These are phyloP conservation scores for Lanius ludovicianus DNA, from an alignment of 2,113 vertebrate genomes.

Conservation along the genomic window DNA sequence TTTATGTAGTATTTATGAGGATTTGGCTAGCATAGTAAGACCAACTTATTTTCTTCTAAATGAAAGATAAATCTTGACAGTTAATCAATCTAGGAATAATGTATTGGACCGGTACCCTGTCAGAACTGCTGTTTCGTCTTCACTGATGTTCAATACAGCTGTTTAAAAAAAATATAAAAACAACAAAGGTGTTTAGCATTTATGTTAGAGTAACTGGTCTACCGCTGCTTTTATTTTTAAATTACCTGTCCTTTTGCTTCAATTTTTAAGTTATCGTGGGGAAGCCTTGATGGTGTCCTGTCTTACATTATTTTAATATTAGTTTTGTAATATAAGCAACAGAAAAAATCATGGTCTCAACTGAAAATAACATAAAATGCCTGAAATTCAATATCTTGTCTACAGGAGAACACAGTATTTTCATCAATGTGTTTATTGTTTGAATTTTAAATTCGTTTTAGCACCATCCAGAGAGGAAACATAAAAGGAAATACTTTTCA, in stretches of 20 bases:
- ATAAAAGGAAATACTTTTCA: background rate
- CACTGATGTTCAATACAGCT: background rate
- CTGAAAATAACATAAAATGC: background rate
- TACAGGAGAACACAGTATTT: background rate
- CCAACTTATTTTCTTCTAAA: background rate
- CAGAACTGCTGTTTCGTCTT: background rate
- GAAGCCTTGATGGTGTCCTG: background rate
- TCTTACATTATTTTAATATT: background rate
- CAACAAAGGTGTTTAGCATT: background rate
- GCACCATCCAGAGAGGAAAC: background rate
- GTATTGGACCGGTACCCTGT: background rate
- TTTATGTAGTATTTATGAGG: background rate
- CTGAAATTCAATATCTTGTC: background rate
- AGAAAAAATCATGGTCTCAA: background rate
- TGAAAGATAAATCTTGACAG: background rate
- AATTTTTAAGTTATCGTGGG: background rate
- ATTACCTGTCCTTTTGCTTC: background rate
- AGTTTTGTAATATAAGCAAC: background rate
- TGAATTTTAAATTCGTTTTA: background rate
- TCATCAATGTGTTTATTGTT: background rate
- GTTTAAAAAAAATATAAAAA: background rate
- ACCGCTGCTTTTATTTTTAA: background rate
- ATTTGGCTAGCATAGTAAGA: background rate
- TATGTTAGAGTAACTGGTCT: background rate
- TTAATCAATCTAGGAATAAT: conserved; percentile 18